Base-by-base conservation (phyloP, 2,113 vertebrate species). In the Tympanuchus pallidicinctus region DNA sequence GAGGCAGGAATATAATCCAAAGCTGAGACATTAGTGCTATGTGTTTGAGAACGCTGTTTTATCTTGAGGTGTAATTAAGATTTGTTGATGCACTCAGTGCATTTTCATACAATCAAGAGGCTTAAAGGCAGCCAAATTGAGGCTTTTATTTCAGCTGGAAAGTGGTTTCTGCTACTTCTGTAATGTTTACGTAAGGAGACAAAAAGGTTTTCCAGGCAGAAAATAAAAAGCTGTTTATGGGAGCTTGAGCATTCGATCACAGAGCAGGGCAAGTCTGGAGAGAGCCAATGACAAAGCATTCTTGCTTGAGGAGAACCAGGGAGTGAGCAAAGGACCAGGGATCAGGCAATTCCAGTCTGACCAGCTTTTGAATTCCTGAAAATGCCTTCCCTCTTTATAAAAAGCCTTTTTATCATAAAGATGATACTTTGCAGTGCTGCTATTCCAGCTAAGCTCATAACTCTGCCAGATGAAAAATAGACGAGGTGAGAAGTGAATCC, bases 171-270 rank as follows among this genome's bases (percentile, higher is more conserved):
- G 91, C 64, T 50, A 57, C 30, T 57, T 57, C 28, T 57, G 30
- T 57, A 91, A 95, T 57, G n/a, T 69, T 92, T 88, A 47, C 88
- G 59, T 73, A 59, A 87, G 71, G 74, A 91, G 83, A 88, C 81
- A 94, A 94, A 92, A 76, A 93, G 79, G 38, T 90, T 93, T 95
- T 82, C 82, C 71, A 95, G 90, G 77, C 92, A 96, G 92, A 93
- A 92, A 89, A 80, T 92, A 91, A 95, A 92, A 96, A 92, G 78
- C 90, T 92, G 22, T 96, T 97, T 91, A 76, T 34, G 86, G 57
- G 32, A n/a, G 74, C 67, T 78, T 60, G 82, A 67, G 52, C 56
- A 80, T 92, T 96, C 92, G 92, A 85, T 90, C 86, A 93, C 72
- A 71, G 94, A 94, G 60, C 92, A 91, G 71, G 60, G 91, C 82